These are phyloP conservation scores for Drosophila mercatorum DNA, from an alignment of 2,888 invertebrate genomes.

Conservation along the genomic window DNA sequence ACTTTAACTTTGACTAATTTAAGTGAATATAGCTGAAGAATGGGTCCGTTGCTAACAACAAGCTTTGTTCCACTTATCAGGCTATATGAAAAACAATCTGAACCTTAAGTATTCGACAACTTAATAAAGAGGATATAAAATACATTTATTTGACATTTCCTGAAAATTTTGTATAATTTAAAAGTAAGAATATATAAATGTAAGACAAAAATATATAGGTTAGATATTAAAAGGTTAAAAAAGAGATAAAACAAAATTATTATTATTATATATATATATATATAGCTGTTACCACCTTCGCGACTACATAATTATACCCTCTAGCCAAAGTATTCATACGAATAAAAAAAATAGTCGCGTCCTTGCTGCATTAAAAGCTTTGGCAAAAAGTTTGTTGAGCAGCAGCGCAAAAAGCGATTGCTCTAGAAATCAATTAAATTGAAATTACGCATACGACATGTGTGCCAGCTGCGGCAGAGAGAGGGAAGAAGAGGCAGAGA, in stretches of 20 bases:
- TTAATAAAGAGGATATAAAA: too few relatives aligned
- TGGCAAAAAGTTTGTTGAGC: constrained; percentile 58
- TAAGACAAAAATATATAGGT: too few relatives aligned
- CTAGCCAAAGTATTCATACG: background rate
- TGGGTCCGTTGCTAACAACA: too few relatives aligned
- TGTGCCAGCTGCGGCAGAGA: constrained; percentile 45
- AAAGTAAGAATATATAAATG: background rate
- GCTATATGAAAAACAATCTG: too few relatives aligned
- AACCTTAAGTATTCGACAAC: too few relatives aligned
- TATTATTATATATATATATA: background rate
- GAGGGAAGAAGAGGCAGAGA: background rate
- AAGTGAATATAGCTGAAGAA: background rate
- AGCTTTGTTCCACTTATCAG: background rate
- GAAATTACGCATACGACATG: constrained; percentile 77
- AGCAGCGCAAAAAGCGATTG: constrained; percentile 40
- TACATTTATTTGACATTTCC: too few relatives aligned
- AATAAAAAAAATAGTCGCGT: constrained; percentile 15
- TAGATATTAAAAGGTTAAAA: too few relatives aligned
- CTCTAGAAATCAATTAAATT: constrained; percentile 73
- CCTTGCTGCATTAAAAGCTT: constrained; percentile 61
- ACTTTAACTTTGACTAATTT: background rate
- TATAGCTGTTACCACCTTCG: background rate
- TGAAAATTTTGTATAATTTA: background rate
- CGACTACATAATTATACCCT: background rate
- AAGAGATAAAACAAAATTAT: too few relatives aligned